Percentiles rank a stretch among this genome's conserved stretches.
Conservation (phyloP, 2,888 invertebrate species). For the Poecilus cupreus region DNA sequence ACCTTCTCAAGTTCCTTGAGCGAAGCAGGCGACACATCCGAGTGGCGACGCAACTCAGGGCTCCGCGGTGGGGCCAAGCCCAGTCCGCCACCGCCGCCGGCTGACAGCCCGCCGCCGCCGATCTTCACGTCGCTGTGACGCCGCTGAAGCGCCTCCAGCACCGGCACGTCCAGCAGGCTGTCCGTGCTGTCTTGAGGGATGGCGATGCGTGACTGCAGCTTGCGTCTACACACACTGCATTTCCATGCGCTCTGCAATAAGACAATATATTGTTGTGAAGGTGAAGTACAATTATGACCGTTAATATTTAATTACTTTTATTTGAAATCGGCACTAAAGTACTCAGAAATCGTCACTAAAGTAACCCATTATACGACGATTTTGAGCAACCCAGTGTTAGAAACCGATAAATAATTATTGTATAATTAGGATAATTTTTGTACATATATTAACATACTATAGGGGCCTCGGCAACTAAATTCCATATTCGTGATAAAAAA, state of each 20-base stretch:
- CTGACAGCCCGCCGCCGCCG: slow-evolving; percentile 74
- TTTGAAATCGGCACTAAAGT: no score
- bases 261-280: no score
- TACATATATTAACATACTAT: no score
- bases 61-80: slow-evolving; percentile 89
- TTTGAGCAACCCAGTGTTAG: no score
- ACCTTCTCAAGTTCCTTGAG: slow-evolving; percentile 93
- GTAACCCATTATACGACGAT: no score
- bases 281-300: neutral
- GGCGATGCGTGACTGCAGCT: slow-evolving; percentile 85
- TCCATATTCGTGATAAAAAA: no score
- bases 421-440: no score
- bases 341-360: no score
- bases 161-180: slow-evolving; percentile 86
- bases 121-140: slow-evolving; percentile 87
- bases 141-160: slow-evolving; percentile 85
- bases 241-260: slow-evolving; percentile 84
- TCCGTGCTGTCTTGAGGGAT: slow-evolving; percentile 90
- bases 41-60: slow-evolving; percentile 87
- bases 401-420: no score
- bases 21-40: slow-evolving; percentile 91
- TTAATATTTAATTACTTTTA: no score
- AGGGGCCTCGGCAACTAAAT: no score
- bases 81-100: slow-evolving; percentile 74
- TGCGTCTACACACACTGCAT: slow-evolving; percentile 89